Conservation (phyloP, 2,888 invertebrate species). For the Xanthia togata region DNA sequence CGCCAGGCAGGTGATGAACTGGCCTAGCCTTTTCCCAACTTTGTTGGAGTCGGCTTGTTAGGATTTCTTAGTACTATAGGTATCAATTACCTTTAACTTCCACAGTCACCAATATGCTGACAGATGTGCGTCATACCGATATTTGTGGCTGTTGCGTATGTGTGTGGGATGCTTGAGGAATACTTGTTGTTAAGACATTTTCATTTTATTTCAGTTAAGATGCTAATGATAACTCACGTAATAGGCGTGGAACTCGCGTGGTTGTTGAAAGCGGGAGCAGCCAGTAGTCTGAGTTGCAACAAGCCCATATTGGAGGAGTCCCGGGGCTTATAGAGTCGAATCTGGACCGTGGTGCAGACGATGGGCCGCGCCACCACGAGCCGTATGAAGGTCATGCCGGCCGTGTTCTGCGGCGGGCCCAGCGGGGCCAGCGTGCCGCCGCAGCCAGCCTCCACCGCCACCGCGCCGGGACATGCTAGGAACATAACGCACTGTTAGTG, state of each 20-base stretch:
- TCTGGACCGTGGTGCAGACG: conserved; percentile 95
- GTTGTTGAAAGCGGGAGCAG: conserved; percentile 94
- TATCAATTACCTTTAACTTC: no score
- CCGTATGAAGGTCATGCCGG: conserved; percentile 96
- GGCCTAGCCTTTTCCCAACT: no score
- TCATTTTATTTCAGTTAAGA: neutral
- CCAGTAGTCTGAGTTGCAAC: conserved; percentile 95
- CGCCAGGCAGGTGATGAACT: no score
- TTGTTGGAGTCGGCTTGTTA: no score
- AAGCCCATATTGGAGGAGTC: conserved; percentile 97
- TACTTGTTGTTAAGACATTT: neutral
- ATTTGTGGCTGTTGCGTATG: neutral
- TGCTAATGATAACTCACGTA: conserved; percentile 45
- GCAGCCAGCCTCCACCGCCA: conserved; percentile 96
- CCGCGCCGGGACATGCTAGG: conserved; percentile 96
- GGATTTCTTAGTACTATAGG: no score
- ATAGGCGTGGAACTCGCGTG: conserved; percentile 80
- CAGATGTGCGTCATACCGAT: neutral
- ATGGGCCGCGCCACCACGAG: conserved; percentile 95
- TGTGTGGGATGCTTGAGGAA: no score
- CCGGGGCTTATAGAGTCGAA: conserved; percentile 94
- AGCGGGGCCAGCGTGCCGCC: conserved; percentile 95
- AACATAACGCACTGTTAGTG: conserved; percentile 37
- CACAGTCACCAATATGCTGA: no score
- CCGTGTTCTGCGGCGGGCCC: conserved; percentile 96